These are phyloP conservation scores for Beris chalybata DNA, from an alignment of 2,888 invertebrate genomes.

Conservation along the genomic window DNA sequence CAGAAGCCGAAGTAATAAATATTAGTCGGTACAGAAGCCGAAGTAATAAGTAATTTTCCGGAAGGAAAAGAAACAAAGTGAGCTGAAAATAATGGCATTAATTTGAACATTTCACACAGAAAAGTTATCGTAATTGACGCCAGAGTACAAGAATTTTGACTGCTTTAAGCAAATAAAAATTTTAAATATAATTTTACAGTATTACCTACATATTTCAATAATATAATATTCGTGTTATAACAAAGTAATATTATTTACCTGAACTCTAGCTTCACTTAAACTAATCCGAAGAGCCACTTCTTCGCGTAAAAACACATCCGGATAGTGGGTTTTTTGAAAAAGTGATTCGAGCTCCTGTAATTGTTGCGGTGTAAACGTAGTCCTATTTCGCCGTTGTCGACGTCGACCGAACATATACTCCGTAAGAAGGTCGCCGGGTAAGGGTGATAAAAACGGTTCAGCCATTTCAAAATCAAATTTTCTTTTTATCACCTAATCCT, in stretches of 20 bases:
- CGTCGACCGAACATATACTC: constrained; percentile 92
- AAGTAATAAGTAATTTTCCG: no score
- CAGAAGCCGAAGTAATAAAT: no score
- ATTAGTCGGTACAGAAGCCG: no score
- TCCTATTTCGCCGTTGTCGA: constrained; percentile 85
- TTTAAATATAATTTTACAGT: no score
- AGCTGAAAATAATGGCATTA: no score
- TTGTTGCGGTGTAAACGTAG: constrained; percentile 93
- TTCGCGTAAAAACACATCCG: constrained; percentile 80
- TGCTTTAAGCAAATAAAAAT: no score
- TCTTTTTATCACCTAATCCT: background rate
- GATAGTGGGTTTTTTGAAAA: constrained; percentile 94
- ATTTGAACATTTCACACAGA: no score
- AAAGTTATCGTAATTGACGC: no score
- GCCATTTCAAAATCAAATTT: constrained; percentile 63
- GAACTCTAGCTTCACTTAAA: constrained; percentile 89
- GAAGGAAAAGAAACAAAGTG: no score
- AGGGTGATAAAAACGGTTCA: constrained; percentile 81
- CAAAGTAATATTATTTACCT: constrained; percentile 53
- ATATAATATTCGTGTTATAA: no score
- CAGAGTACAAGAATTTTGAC: no score
- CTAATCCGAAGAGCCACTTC: constrained; percentile 90
- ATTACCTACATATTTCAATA: no score
- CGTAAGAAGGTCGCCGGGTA: constrained; percentile 85
- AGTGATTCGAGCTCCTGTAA: constrained; percentile 87